Evolutionary conservation across 2,797 vertebrate genomes (phyloP).

Genomic region (Melopsittacus undulatus): DNA sequence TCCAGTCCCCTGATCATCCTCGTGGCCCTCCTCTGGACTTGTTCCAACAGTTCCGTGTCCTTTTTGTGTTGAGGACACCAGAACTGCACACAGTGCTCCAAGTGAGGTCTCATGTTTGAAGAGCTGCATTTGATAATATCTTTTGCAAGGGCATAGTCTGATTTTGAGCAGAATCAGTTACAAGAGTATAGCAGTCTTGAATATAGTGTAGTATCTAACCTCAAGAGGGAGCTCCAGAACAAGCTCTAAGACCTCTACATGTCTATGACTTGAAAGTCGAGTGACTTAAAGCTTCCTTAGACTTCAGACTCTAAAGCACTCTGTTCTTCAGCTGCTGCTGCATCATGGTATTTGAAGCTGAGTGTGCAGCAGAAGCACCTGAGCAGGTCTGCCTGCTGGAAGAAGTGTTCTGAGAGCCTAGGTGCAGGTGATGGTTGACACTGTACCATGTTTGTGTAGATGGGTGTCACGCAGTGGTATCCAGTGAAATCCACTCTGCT

Average conservation of each 20-base stretch:
- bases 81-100: too few species aligned
- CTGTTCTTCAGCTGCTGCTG: background rate
- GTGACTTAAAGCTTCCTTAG: background rate
- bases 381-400: background rate
- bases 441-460: rapidly evolving
- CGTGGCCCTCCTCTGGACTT: too few species aligned
- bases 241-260: background rate
- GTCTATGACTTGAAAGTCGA: background rate
- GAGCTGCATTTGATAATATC: background rate
- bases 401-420: rapidly evolving
- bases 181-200: background rate
- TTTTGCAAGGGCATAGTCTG: background rate
- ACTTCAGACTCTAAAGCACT: background rate
- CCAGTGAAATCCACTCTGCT: background rate
- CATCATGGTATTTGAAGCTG: background rate
- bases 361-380: background rate
- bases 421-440: background rate
- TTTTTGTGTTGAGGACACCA: too few species aligned
- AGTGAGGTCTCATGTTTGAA: background rate
- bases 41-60: too few species aligned
- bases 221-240: slow-evolving; percentile 66
- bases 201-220: background rate
- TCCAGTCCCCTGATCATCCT: too few species aligned
- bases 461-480: rapidly evolving
- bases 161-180: background rate